Evolutionary conservation across 1,140 invertebrate genomes (phyloP).

Genomic region (Magallana ariakensis): DNA sequence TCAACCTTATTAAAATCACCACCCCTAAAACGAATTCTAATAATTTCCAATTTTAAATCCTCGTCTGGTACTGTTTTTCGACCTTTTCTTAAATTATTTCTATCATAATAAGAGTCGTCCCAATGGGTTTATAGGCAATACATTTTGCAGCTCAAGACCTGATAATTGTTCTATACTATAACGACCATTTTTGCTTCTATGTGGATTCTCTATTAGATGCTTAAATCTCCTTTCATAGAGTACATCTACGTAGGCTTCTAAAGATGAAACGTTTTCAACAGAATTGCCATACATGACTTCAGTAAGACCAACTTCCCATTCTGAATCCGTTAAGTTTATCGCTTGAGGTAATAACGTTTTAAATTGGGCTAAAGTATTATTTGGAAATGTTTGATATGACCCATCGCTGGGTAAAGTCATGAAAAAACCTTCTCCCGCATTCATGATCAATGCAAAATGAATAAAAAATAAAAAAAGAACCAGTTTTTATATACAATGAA

Average conservation of each 20-base stretch:
- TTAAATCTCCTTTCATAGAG: not conserved
- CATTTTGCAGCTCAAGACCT: too few relatives aligned
- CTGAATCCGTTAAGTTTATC: not conserved
- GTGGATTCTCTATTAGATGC: not conserved
- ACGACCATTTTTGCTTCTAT: too few relatives aligned
- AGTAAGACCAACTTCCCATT: not conserved
- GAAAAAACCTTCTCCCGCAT: not conserved
- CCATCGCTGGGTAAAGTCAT: not conserved
- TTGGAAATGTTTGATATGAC: not conserved
- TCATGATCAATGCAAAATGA: not conserved
- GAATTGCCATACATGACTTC: not conserved
- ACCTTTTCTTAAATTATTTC: not conserved
- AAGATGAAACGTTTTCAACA: not conserved
- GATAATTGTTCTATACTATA: too few relatives aligned
- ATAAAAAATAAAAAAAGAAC: not conserved
- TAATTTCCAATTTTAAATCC: not conserved
- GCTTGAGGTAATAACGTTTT: constrained; percentile 7
- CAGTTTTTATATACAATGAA: not conserved
- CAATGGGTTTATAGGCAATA: too few relatives aligned
- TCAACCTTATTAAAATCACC: not conserved
- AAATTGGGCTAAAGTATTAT: not conserved
- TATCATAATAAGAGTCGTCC: too few relatives aligned
- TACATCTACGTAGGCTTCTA: not conserved
- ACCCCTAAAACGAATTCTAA: not conserved
- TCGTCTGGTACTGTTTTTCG: not conserved